Conservation (phyloP, 1,140 invertebrate genomes). For the Brachionus manjavacas region DNA sequence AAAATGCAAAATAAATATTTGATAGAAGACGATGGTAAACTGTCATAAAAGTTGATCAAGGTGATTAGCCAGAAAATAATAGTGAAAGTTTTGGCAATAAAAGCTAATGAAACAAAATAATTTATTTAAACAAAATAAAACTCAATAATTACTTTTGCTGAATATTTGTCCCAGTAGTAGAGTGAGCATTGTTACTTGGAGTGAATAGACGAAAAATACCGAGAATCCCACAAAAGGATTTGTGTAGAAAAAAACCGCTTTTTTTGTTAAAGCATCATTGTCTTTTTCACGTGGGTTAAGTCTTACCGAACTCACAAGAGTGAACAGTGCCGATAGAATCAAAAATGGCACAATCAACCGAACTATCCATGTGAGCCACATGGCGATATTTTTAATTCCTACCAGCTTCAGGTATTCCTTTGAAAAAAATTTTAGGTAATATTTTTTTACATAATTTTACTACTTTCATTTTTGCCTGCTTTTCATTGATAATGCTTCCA, state of each 20-base stretch:
- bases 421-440: neutral
- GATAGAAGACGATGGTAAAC: slow-evolving; percentile 17
- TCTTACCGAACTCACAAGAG: neutral
- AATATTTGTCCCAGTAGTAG: slow-evolving; percentile 33
- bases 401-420: slow-evolving; percentile 38
- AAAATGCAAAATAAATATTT: slow-evolving; percentile 41
- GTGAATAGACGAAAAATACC: slow-evolving; percentile 30
- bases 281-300: neutral
- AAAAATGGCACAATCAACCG: neutral
- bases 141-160: slow-evolving; percentile 5
- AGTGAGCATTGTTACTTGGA: slow-evolving; percentile 15
- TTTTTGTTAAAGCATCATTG: neutral
- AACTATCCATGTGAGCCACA: slow-evolving; percentile 21
- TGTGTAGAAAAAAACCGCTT: slow-evolving; percentile 34
- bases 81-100: slow-evolving; percentile 29
- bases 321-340: neutral
- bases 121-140: neutral
- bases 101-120: neutral
- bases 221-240: slow-evolving; percentile 17
- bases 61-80: slow-evolving; percentile 36
- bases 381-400: neutral
- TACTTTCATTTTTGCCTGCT: slow-evolving; percentile 40
- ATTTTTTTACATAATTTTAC: neutral
- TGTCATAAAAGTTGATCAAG: slow-evolving; percentile 34
- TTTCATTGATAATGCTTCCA: slow-evolving; percentile 28